These are phyloP conservation scores for Epinephelus coioides DNA, from an alignment of 2,797 vertebrate genomes.

Conservation along the genomic window DNA sequence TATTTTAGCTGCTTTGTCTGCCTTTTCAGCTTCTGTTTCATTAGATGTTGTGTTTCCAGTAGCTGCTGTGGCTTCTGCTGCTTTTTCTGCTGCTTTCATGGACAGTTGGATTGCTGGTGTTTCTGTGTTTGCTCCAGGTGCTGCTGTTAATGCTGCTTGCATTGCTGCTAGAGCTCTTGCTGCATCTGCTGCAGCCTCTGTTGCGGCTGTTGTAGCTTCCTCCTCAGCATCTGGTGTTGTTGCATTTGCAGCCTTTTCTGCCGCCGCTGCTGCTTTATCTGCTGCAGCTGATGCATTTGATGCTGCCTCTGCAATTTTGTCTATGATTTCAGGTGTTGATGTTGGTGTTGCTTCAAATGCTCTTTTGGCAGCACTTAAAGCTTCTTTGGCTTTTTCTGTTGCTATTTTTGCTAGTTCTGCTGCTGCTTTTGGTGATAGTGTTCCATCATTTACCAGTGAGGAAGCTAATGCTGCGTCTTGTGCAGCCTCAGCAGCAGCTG, in stretches of 20 bases:
- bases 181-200: background rate
- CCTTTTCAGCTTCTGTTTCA: background rate
- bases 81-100: background rate
- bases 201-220: background rate
- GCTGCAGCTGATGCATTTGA: slow-evolving; percentile 5
- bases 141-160: slow-evolving; percentile 5
- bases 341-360: background rate
- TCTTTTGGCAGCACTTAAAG: background rate
- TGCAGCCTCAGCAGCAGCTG: slow-evolving; percentile 1
- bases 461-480: background rate
- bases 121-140: background rate
- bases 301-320: background rate
- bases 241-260: background rate
- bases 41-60: background rate
- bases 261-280: background rate
- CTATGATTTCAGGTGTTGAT: background rate
- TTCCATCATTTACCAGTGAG: background rate
- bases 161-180: background rate
- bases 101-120: background rate
- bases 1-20: background rate
- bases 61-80: background rate
- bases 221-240: background rate
- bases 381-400: background rate
- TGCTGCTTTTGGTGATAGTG: background rate
- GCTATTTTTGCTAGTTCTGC: background rate